phyloP scores from a whole-genome alignment of 2,113 vertebrate species.

The Limnothrissa miodon region DNA sequence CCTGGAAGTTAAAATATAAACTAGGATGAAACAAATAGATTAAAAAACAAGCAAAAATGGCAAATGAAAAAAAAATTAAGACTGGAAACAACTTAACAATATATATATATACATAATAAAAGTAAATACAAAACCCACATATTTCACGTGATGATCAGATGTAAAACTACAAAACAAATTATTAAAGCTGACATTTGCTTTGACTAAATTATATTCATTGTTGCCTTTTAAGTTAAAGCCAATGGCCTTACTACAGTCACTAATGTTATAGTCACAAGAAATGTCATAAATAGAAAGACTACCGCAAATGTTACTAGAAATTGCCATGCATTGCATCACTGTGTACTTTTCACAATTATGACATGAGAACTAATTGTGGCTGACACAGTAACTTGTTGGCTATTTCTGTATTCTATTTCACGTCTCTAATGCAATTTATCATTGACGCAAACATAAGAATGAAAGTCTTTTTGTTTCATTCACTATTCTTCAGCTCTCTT shows the following conservation, averaged over 20 bases:
- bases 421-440: not conserved
- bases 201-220: not conserved
- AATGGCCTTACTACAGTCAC: not conserved
- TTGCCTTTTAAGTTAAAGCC: not conserved
- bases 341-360: not conserved
- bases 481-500: not conserved
- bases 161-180: not conserved
- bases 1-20: not conserved
- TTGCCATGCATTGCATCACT: not conserved
- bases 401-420: not conserved
- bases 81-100: not conserved
- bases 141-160: not conserved
- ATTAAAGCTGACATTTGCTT: not conserved
- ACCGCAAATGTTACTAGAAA: conserved; percentile 1
- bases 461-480: not conserved
- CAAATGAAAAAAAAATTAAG: not conserved
- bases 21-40: not conserved
- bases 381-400: not conserved
- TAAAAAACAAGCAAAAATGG: not conserved
- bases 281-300: not conserved
- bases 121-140: no score
- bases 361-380: not conserved
- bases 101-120: not conserved
- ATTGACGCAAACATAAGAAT: not conserved
- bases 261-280: not conserved